Base-by-base conservation (phyloP, 1,140 invertebrate species). In the Paralvinella palmiformis region DNA sequence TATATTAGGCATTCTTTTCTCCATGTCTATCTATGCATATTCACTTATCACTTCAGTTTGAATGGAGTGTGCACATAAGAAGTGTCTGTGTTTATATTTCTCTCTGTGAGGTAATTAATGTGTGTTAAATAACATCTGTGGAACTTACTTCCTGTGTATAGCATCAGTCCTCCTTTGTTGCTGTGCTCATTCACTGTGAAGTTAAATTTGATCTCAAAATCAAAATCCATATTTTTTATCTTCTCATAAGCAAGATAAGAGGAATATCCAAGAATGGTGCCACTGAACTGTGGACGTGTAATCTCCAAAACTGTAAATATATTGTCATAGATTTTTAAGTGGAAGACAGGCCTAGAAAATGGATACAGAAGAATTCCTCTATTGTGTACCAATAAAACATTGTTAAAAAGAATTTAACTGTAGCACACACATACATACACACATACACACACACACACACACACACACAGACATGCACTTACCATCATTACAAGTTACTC, bases 401-500 rank as follows among this genome's bases (percentile, higher is more conserved):
- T n/a, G n/a, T n/a, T n/a, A n/a, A n/a, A n/a, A n/a, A n/a, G n/a
- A n/a, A n/a, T n/a, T n/a, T n/a, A n/a, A n/a, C n/a, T n/a, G n/a
- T n/a, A n/a, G n/a, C n/a, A n/a, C 27, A 50, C 27, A 50, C 4
- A 50, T 50, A 17, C 15, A 50, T 50, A 17, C 27, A 50, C 27
- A 5, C 27, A 50, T 50, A 17, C 15, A 50, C 27, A 17, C 15
- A 50, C 27, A 17, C 15, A 50, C 27, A 17, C 15, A 50, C 27
- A 50, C 27, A 50, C 27, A 50, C 15, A 29, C 22, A 7, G 22
- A 56, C 15, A 60, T 33, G 31, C 37, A 3, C 56, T 27, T 35
- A 62, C 60, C 60, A 32, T 62, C 44, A 52, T 24, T 62, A 35
- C 60, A 62, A 45, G 55, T 22, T 1, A 53, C 60, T 4, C 60